Evolutionary conservation across 2,888 invertebrate genomes (phyloP), one percentile per base, ranked within the genome.

Genomic region (Lochmaea capreae): DNA sequence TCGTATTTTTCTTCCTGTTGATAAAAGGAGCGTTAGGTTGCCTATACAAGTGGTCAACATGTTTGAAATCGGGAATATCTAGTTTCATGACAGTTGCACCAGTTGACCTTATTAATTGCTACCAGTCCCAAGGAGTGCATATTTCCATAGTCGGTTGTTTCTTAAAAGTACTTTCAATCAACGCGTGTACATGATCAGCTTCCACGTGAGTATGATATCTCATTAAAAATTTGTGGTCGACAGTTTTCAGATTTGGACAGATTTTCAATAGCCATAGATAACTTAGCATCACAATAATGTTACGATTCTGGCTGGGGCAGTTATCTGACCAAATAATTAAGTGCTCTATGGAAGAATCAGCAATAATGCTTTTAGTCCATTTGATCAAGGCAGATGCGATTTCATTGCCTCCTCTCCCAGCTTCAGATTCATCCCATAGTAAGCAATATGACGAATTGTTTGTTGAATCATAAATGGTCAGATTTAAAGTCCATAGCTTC

Each of bases 341-440:
- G 10, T 10, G 10, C 12, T 43, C 43, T 10, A 12, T 43, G 12
- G 2, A 12, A 12, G 10, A 12, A 12, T 43, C 11, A 43, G 12
- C 12, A 43, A 43, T 12, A 43, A 10, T 12, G 12, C 43, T 43
- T 12, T 3, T 12, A 12, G 43, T 12, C 43, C 43, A 43, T 12
- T 10, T 43, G 12, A 43, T 12, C 10, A 43, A 43, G 11, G 10
- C 8, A 12, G 43, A 43, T 10, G 43, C 43, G 11, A 43, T 59
- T 59, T 68, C 68, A 59, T 58, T 52, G 12, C 58, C 67, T 16
- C 58, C 69, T 61, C 69, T 69, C 18, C 46, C 61, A 43, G 46
- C 69, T 61, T 61, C 46, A 10, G 61, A 61, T 59, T 69, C 61
- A 46, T 61, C 61, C 69, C 61, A 69, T 61, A 69, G 10, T n/a